Evolutionary conservation across 2,888 invertebrate genomes (phyloP).

Genomic region (Troides aeacus): DNA sequence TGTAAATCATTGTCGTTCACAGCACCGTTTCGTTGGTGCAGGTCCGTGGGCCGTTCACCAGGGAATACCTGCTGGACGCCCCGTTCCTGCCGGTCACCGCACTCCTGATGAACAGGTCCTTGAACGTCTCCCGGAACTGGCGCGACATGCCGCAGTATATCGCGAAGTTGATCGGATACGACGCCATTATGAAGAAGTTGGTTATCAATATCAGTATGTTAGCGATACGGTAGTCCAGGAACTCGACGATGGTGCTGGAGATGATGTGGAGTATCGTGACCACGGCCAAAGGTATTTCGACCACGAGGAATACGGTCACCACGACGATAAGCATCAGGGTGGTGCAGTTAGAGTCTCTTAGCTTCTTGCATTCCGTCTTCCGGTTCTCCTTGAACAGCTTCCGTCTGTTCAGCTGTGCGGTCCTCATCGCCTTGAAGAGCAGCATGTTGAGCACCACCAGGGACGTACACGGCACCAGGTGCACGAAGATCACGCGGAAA

Average conservation of each 20-base stretch:
- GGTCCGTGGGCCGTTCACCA: slow-evolving; percentile 90
- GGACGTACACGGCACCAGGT: slow-evolving; percentile 92
- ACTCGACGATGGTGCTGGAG: slow-evolving; percentile 85
- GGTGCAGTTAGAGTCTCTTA: slow-evolving; percentile 90
- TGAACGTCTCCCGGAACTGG: slow-evolving; percentile 96
- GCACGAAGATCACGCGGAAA: slow-evolving; percentile 94
- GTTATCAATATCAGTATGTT: slow-evolving; percentile 89
- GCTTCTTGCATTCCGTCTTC: slow-evolving; percentile 88
- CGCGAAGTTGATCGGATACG: slow-evolving; percentile 97
- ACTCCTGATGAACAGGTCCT: slow-evolving; percentile 86
- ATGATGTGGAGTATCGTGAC: slow-evolving; percentile 92
- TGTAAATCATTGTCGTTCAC: slow-evolving; percentile 49
- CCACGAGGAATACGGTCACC: slow-evolving; percentile 89
- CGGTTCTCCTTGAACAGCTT: slow-evolving; percentile 87
- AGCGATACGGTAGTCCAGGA: slow-evolving; percentile 88
- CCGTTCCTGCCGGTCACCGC: slow-evolving; percentile 82
- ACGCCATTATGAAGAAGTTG: slow-evolving; percentile 94
- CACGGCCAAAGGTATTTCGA: slow-evolving; percentile 91
- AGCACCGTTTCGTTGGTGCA: slow-evolving; percentile 92
- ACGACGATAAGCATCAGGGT: slow-evolving; percentile 93
- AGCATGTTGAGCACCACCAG: slow-evolving; percentile 93
- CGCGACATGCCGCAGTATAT: slow-evolving; percentile 98
- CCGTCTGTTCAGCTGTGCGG: slow-evolving; percentile 89
- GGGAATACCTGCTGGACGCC: slow-evolving; percentile 87
- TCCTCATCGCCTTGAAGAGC: slow-evolving; percentile 90